These are phyloP conservation scores for Arctopsyche grandis DNA, from an alignment of 1,140 invertebrate genomes.

Conservation along the genomic window DNA sequence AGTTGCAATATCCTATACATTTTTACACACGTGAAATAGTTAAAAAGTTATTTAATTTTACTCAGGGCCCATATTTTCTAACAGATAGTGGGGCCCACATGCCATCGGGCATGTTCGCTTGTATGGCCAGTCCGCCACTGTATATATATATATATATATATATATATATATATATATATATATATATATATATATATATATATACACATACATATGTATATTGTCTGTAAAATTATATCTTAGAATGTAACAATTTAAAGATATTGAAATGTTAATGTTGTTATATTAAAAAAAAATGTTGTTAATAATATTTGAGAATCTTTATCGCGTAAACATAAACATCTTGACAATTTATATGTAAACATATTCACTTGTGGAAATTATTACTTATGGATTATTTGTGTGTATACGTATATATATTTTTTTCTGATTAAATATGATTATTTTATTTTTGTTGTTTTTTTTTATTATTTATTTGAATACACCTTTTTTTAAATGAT, in stretches of 20 bases:
- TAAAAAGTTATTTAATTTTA: too few species aligned
- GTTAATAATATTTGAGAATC: slow-evolving; percentile 67
- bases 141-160: too few species aligned
- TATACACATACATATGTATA: slow-evolving; percentile 30
- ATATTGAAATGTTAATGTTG: slow-evolving; percentile 66
- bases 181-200: slow-evolving; percentile 38
- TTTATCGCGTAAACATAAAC: slow-evolving; percentile 49
- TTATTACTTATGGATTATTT: not conserved
- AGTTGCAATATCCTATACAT: too few species aligned
- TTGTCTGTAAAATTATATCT: slow-evolving; percentile 51
- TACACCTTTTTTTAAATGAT: too few species aligned
- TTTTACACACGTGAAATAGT: too few species aligned
- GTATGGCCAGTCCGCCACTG: too few species aligned
- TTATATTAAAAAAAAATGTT: slow-evolving; percentile 67
- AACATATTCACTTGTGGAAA: slow-evolving; percentile 1
- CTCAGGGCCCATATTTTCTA: too few species aligned
- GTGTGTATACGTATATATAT: too few species aligned
- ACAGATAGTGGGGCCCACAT: too few species aligned
- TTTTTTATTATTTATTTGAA: too few species aligned
- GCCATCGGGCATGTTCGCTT: too few species aligned
- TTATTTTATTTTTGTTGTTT: not conserved
- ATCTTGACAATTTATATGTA: slow-evolving; percentile 22
- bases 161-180: not conserved
- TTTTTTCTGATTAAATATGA: slow-evolving; percentile 10
- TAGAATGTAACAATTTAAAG: slow-evolving; percentile 58